These are phyloP conservation scores for Oryzias melastigma DNA, from an alignment of 2,113 vertebrate genomes.

Conservation along the genomic window DNA sequence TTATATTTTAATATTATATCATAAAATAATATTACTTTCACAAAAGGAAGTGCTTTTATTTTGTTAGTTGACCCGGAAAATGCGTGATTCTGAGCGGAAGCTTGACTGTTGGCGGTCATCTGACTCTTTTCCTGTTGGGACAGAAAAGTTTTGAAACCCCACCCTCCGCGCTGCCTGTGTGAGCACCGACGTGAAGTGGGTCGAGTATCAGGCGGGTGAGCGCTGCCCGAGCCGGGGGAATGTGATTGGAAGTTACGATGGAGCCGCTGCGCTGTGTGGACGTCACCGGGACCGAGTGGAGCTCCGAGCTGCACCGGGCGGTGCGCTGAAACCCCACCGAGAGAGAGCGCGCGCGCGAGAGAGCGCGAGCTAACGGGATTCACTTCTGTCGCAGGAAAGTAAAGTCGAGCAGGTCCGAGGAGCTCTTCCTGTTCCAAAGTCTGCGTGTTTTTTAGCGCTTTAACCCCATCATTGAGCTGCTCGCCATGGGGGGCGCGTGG, in stretches of 20 bases:
- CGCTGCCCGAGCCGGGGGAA: slow-evolving; percentile 30
- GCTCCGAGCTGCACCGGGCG: slow-evolving; percentile 11
- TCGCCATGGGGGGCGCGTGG: slow-evolving; percentile 28
- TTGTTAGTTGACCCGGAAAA: slow-evolving; percentile 20
- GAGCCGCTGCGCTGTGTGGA: slow-evolving; percentile 24
- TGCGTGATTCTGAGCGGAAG: rapidly evolving
- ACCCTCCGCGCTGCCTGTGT: slow-evolving; percentile 62
- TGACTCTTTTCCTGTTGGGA: slow-evolving; percentile 77
- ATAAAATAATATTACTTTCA: too few relatives aligned
- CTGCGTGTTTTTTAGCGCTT: slow-evolving; percentile 10
- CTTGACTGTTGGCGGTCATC: slow-evolving; percentile 50
- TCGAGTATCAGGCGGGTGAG: slow-evolving; percentile 48
- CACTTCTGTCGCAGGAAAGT: slow-evolving; percentile 32
- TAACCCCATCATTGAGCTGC: background rate
- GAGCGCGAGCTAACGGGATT: slow-evolving; percentile 33
- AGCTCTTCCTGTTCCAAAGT: slow-evolving; percentile 68
- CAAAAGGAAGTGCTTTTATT: slow-evolving; percentile 37
- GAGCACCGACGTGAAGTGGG: slow-evolving; percentile 61
- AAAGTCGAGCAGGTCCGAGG: slow-evolving; percentile 39
- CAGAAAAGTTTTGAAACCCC: slow-evolving; percentile 67
- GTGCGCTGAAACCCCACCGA: background rate
- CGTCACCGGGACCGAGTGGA: background rate
- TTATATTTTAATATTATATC: too few relatives aligned
- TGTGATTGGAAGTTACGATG: slow-evolving; percentile 9
- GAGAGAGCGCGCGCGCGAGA: too few relatives aligned